phyloP scores from a whole-genome alignment of 2,888 invertebrate species.

The Protonemura montana region DNA sequence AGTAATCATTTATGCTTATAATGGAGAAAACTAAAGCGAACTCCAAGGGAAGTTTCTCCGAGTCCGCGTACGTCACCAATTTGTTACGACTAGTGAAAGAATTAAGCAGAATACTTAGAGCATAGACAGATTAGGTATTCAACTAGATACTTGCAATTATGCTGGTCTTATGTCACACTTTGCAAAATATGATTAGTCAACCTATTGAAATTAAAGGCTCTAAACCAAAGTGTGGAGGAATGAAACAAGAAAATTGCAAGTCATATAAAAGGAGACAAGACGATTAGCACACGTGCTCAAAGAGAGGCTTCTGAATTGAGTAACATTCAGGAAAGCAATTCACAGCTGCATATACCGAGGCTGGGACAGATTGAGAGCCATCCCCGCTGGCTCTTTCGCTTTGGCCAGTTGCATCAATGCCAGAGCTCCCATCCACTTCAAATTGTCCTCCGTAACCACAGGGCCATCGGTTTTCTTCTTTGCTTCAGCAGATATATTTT shows the following conservation, averaged over 20 bases:
- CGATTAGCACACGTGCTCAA: not conserved
- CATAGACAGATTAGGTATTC: not conserved
- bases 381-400: conserved; percentile 28
- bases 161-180: not conserved
- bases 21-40: not conserved
- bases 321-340: not conserved
- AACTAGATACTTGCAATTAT: not conserved
- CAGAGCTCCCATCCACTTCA: conserved; percentile 68
- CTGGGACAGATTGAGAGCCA: conserved; percentile 46
- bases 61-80: not conserved
- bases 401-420: conserved; percentile 68
- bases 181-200: not conserved
- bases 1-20: not conserved
- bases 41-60: not conserved
- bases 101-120: not conserved
- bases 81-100: conserved; percentile 12
- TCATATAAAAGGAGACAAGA: not conserved
- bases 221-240: not conserved
- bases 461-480: not conserved
- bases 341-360: conserved; percentile 48
- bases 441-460: conserved; percentile 56
- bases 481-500: not conserved
- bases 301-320: not conserved
- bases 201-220: not conserved
- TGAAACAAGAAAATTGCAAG: not conserved